Conservation (phyloP, 2,888 invertebrate genomes). For the Sinelater perroti region DNA sequence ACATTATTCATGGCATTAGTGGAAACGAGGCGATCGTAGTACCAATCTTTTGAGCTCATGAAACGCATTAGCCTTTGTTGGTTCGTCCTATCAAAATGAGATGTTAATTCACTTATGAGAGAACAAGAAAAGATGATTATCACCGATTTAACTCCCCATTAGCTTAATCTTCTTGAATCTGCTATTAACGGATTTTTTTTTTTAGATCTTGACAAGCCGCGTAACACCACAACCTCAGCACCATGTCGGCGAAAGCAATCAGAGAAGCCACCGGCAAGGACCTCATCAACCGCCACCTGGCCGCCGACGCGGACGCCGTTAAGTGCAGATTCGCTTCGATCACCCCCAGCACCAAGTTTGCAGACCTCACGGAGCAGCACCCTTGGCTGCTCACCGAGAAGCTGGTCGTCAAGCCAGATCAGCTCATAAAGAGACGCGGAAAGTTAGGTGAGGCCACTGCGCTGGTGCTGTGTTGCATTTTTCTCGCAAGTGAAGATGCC, state of each 20-base stretch:
- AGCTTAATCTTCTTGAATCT: neutral
- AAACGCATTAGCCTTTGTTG: no score
- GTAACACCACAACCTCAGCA: constrained; percentile 2
- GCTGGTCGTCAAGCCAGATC: constrained; percentile 98
- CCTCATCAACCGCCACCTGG: constrained; percentile 84
- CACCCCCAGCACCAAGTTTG: constrained; percentile 80
- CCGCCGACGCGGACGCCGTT: constrained; percentile 69
- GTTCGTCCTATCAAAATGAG: no score
- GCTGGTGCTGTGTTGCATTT: no score
- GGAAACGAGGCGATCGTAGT: no score
- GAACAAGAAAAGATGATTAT: no score
- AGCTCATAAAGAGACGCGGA: constrained; percentile 96
- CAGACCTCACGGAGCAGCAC: constrained; percentile 75
- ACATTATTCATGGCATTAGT: no score
- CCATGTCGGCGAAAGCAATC: constrained; percentile 97
- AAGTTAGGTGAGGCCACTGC: constrained; percentile 85
- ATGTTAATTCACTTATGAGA: no score
- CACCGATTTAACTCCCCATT: no score
- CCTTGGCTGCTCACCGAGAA: constrained; percentile 89
- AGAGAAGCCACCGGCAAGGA: constrained; percentile 94
- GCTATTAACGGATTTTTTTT: neutral
- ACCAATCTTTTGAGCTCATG: no score
- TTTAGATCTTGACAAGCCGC: constrained; percentile 33
- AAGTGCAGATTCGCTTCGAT: constrained; percentile 86
- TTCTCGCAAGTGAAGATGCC: no score